These are phyloP conservation scores for Artemia sinica DNA, from an alignment of 2,888 invertebrate genomes.

Conservation along the genomic window DNA sequence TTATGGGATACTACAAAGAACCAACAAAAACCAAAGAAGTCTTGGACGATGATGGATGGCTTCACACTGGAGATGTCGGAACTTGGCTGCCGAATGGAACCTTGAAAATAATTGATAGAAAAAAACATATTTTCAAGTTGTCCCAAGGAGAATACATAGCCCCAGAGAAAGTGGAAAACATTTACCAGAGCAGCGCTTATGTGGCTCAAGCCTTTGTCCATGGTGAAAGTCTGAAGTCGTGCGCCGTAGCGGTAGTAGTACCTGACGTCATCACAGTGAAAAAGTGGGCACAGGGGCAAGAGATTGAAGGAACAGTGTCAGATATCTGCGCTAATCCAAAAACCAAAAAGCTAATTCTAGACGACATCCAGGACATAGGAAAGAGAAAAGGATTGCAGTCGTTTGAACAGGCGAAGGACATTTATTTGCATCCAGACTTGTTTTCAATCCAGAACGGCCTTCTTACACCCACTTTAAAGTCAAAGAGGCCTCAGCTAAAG, in stretches of 20 bases:
- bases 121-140: constrained; percentile 94
- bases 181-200: constrained; percentile 78
- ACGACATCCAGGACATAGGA: constrained; percentile 72
- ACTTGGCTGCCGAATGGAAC: constrained; percentile 88
- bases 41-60: constrained; percentile 80
- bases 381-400: constrained; percentile 78
- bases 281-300: constrained; percentile 72
- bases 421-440: constrained; percentile 81
- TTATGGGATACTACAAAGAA: constrained; percentile 85
- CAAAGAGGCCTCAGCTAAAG: constrained; percentile 76
- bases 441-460: constrained; percentile 93
- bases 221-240: constrained; percentile 90
- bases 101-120: constrained; percentile 86
- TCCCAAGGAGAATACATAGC: constrained; percentile 97
- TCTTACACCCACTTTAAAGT: constrained; percentile 85
- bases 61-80: constrained; percentile 93
- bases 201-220: constrained; percentile 91
- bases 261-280: constrained; percentile 85
- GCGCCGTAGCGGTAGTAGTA: constrained; percentile 81
- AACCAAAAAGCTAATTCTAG: constrained; percentile 70
- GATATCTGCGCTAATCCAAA: constrained; percentile 67
- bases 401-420: constrained; percentile 91
- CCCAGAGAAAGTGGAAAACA: constrained; percentile 94
- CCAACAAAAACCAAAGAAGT: constrained; percentile 75
- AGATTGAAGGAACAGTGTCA: constrained; percentile 66